Evolutionary conservation across 2,888 invertebrate genomes (phyloP).

Genomic region (Xylophagus ater): DNA sequence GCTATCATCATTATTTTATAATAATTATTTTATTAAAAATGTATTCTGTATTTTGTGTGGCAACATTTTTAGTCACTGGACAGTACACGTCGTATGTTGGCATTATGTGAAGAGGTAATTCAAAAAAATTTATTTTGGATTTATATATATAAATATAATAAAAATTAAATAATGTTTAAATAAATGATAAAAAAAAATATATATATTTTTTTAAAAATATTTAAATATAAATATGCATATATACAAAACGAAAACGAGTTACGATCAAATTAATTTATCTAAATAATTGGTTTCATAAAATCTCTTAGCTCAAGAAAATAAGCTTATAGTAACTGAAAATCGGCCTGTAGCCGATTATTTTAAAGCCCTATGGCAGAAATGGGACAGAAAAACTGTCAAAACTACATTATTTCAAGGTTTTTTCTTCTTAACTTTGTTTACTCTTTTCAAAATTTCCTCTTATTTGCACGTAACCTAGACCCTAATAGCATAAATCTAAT

Average conservation of each 20-base stretch:
- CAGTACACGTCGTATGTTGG: conserved; percentile 84
- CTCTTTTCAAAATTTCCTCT: too few species aligned
- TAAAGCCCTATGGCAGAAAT: too few species aligned
- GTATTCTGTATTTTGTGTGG: conserved; percentile 20
- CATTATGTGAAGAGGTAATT: conserved; percentile 86
- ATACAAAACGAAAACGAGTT: background rate
- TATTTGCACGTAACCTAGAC: too few species aligned
- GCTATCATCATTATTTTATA: background rate
- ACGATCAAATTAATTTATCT: conserved; percentile 3
- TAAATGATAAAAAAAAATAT: conserved; percentile 8
- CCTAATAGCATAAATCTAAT: too few species aligned
- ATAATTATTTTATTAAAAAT: background rate
- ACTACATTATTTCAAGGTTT: too few species aligned
- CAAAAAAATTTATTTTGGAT: conserved; percentile 9
- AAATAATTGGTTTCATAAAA: conserved; percentile 1
- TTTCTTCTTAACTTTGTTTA: too few species aligned
- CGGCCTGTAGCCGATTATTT: too few species aligned
- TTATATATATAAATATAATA: conserved; percentile 2
- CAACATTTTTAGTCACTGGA: conserved; percentile 82
- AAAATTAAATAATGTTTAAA: conserved; percentile 1
- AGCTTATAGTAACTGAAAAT: too few species aligned
- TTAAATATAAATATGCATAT: conserved; percentile 1
- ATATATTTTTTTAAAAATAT: conserved; percentile 10
- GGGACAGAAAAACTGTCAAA: too few species aligned
- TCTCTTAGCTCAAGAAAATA: background rate